Conservation (phyloP, 2,888 invertebrate species). For the Acleris laterana region DNA sequence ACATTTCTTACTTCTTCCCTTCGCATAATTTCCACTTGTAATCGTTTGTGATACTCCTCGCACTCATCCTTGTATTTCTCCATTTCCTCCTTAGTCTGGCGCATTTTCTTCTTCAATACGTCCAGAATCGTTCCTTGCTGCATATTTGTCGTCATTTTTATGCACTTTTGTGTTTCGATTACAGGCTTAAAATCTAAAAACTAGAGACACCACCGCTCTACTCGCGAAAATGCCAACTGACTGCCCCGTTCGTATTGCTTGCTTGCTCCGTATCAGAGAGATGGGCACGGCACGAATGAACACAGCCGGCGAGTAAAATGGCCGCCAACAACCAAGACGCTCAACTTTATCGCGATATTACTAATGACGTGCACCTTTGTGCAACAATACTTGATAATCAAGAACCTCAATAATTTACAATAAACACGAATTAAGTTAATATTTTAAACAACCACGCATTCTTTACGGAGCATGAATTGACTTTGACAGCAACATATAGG, state of each 20-base stretch:
- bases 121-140: conserved; percentile 97
- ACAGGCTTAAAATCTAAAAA: conserved; percentile 72
- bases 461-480: conserved; percentile 33
- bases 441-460: conserved; percentile 44
- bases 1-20: conserved; percentile 97
- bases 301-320: conserved; percentile 83
- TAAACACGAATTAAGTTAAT: conserved; percentile 53
- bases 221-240: conserved; percentile 85
- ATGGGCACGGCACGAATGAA: conserved; percentile 82
- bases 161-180: conserved; percentile 73
- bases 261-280: conserved; percentile 76
- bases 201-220: conserved; percentile 80
- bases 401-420: conserved; percentile 46
- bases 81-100: conserved; percentile 99
- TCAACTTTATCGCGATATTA: conserved; percentile 66
- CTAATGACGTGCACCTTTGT: conserved; percentile 55
- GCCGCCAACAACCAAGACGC: conserved; percentile 75
- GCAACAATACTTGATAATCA: conserved; percentile 47
- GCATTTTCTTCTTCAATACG: conserved; percentile 99
- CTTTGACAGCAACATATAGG: conserved; percentile 63
- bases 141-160: conserved; percentile 93
- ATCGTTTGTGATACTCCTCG: conserved; percentile 97
- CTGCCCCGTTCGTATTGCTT: conserved; percentile 67
- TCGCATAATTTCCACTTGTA: conserved; percentile 97
- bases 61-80: conserved; percentile 99